Conservation (phyloP, 2,888 invertebrate genomes). For the Eupithecia insigniata region DNA sequence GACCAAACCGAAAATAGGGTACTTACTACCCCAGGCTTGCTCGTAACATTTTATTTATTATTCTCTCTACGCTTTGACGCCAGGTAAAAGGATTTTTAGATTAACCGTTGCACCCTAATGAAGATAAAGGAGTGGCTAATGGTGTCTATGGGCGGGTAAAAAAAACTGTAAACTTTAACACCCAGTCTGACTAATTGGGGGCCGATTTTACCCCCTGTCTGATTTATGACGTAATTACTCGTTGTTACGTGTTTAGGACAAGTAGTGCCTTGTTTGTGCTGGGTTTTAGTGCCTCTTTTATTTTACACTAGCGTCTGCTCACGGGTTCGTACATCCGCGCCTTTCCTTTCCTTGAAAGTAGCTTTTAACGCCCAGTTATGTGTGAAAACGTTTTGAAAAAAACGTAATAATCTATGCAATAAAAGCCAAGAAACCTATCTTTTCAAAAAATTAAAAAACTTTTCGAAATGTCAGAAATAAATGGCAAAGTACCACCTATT, state of each 20-base stretch:
- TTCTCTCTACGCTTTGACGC: constrained; percentile 66
- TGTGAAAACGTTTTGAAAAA: too few species aligned
- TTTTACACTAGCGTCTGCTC: not conserved
- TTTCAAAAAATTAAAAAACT: too few species aligned
- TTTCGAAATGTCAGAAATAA: too few species aligned
- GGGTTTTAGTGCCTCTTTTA: not conserved
- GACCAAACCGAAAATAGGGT: constrained; percentile 35
- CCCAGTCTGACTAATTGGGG: constrained; percentile 52
- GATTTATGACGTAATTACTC: constrained; percentile 77
- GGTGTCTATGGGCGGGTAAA: constrained; percentile 59
- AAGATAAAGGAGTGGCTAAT: constrained; percentile 73
- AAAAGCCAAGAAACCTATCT: too few species aligned
- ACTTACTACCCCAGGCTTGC: constrained; percentile 11
- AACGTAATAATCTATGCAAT: too few species aligned
- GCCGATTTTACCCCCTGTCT: constrained; percentile 53
- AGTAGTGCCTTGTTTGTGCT: constrained; percentile 20
- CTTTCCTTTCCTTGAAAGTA: not conserved
- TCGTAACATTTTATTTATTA: constrained; percentile 63
- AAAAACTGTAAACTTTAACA: constrained; percentile 70
- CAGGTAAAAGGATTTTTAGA: constrained; percentile 75
- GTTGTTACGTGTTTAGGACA: constrained; percentile 49
- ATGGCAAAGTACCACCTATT: too few species aligned
- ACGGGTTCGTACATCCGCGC: not conserved
- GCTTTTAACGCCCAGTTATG: too few species aligned
- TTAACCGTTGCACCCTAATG: constrained; percentile 73